Base-by-base conservation (phyloP, 2,888 invertebrate species). In the Hirtodrosophila duncani region DNA sequence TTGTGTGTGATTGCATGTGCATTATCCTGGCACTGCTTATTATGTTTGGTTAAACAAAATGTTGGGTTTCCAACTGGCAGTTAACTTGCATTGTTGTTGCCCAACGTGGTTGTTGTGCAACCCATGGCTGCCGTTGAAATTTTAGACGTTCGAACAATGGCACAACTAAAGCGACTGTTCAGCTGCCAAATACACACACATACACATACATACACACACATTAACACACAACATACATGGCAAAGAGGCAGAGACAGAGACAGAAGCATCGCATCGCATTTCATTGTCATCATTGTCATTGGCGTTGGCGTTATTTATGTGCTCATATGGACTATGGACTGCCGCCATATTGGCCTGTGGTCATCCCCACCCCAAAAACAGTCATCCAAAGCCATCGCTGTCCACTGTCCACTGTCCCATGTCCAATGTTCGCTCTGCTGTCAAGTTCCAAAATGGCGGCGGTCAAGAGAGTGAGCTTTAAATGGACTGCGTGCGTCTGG, bases 241-340 rank as follows among this genome's bases (percentile, higher is more conserved):
- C 11, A 34, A 2, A 38, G 10, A 24, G 10, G 7, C 18, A 24
- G 29, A 13, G 9, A 4, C 1, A 11, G 11, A 7, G 27, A 2
- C 5, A 11, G 29, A 23, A 6, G 34, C 16, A 42, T n/a, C n/a
- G 61, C 57, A 24, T 61, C 63, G 48, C 63, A 63, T 60, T 67
- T 57, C 61, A 61, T 68, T 66, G 56, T 42, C 56, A 33, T 55
- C 56, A 57, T 57, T 57, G 68, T 68, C 63, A 60, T 53, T 66
- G 65, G 46, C 49, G 63, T 37, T 38, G 42, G 30, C 42, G 49
- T 64, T 58, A 67, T 69, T 64, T 58, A 55, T 52, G 46, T 44
- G 21, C 49, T 48, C 26, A 56, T 44, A 51, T 53, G 44, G 46
- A 50, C 46, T 48, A 30, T 30, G 34, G 11, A 31, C 41, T 37